Evolutionary conservation across 2,113 vertebrate genomes (phyloP).

Genomic region (Galeopterus variegatus): DNA sequence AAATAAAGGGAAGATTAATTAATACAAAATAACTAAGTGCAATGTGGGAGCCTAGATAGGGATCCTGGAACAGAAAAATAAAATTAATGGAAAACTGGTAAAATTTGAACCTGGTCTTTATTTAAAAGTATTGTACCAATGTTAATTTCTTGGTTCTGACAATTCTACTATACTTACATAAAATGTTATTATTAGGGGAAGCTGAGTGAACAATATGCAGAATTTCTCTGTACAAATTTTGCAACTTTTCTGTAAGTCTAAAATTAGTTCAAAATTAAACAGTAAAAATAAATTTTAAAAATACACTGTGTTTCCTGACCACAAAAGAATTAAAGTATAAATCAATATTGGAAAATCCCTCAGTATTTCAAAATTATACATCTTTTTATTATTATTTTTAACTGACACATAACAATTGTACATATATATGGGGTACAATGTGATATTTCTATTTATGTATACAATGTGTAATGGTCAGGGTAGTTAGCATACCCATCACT

Average conservation of each 20-base stretch:
- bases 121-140: background rate
- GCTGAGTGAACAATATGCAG: background rate
- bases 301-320: background rate
- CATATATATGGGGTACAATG: too few species aligned
- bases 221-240: background rate
- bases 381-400: too few species aligned
- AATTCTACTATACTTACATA: background rate
- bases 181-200: background rate
- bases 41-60: background rate
- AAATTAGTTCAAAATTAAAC: constrained; percentile 26
- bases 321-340: background rate
- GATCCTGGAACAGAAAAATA: background rate
- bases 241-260: background rate
- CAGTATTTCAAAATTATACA: background rate
- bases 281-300: constrained; percentile 32
- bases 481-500: too few species aligned
- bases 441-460: too few species aligned
- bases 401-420: too few species aligned
- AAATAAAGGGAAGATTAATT: background rate
- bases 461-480: too few species aligned
- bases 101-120: background rate
- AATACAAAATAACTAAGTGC: background rate
- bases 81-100: background rate
- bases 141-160: background rate
- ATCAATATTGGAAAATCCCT: background rate